Base-by-base conservation (phyloP, 2,113 vertebrate species). In the Ellobius talpinus region DNA sequence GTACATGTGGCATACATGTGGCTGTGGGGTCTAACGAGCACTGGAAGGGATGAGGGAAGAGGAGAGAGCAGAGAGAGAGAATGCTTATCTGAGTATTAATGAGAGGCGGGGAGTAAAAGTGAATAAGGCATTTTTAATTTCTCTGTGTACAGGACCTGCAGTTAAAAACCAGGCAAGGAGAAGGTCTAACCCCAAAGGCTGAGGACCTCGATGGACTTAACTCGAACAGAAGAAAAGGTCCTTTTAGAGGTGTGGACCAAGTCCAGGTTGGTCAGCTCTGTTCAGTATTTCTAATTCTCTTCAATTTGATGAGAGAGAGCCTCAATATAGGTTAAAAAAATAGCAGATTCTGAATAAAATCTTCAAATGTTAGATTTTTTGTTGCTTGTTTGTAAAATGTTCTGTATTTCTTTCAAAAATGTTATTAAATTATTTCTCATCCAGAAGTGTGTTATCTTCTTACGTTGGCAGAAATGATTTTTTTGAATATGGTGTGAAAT, bases 61-160 rank as follows among this genome's bases (percentile, higher is more conserved):
- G n/a, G 68, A 31, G 23, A 17, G 10, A 70, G 26, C 13, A 50
- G 24, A 47, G 45, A 33, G 45, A 33, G 33, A 58, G 26, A 61
- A 7, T 29, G 47, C 7, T 31, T 23, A 42, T 82, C 52, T 91
- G 11, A 23, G 31, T 95, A 76, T 50, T 95, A 95, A 45, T 73
- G 39, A 93, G 94, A 58, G 11, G 17, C 12, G 81, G 7, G 50
- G 47, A 70, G 14, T 89, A 89, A 89, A 96, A 77, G 7, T 42
- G 92, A 39, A 11, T 58, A 55, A 96, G 66, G 7, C 74, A 0
- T 50, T 96, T 97, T 94, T 39, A 87, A 52, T 66, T 96, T 88
- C 87, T 98, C 45, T 95, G 81, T 93, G 91, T 88, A 23, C 33
- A 99, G 99, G 98, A 99, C 86, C 98, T 99, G 68, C 98, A 99